Evolutionary conservation across 2,888 invertebrate species (phyloP).

Genomic region (Drosophila ustulata): DNA sequence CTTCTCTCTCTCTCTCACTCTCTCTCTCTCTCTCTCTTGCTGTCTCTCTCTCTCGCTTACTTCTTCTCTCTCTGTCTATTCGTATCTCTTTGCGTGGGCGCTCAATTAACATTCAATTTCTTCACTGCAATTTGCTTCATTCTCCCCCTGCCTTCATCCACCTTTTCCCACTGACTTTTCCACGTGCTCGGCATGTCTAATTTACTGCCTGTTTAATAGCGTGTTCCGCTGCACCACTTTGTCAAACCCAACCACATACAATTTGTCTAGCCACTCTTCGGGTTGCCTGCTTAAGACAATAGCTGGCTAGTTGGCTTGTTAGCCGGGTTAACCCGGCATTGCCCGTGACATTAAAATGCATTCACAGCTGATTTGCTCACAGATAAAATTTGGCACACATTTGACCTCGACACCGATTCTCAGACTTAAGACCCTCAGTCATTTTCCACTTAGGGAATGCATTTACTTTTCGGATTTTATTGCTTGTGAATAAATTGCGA

Average conservation of each 20-base stretch:
- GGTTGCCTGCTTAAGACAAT: constrained; percentile 11
- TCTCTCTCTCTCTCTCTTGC: background rate
- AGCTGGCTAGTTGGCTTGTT: constrained; percentile 3
- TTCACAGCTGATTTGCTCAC: background rate
- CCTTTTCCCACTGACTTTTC: constrained; percentile 9
- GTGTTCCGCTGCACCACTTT: constrained; percentile 18
- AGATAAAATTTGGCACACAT: background rate
- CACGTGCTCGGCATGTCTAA: constrained; percentile 59
- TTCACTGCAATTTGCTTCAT: constrained; percentile 32
- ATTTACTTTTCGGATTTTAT: background rate
- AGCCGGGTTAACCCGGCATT: constrained; percentile 8
- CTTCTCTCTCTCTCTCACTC: background rate
- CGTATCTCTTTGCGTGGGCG: background rate
- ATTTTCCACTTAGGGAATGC: background rate
- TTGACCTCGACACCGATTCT: constrained; percentile 7
- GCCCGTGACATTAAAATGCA: constrained; percentile 12
- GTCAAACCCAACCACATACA: background rate
- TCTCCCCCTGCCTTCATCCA: background rate
- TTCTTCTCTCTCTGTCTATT: background rate
- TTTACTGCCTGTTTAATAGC: constrained; percentile 40
- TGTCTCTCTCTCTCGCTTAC: background rate
- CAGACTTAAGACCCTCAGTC: background rate
- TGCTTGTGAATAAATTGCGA: background rate
- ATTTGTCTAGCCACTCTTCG: background rate
- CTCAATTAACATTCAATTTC: constrained; percentile 43